Percentiles rank a stretch among this genome's conserved stretches.
Conservation (phyloP, 2,113 vertebrate genomes). For the Beaufortia kweichowensis region DNA sequence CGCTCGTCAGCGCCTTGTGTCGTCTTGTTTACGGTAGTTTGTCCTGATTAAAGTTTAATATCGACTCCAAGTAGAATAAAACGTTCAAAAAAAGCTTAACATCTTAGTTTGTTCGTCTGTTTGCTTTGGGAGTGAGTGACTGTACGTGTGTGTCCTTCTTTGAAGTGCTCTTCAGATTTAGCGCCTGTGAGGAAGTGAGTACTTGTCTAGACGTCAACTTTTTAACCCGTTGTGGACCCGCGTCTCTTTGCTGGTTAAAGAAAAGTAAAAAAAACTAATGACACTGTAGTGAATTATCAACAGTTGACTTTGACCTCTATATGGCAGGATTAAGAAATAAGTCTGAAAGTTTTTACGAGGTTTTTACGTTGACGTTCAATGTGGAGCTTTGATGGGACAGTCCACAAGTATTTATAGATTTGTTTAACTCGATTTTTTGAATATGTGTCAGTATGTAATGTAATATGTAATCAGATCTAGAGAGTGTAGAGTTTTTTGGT, state of each 20-base stretch:
- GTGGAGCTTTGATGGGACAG: too few relatives aligned
- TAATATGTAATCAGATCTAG: too few relatives aligned
- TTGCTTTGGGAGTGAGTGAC: constrained; percentile 23
- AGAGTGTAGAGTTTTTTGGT: too few relatives aligned
- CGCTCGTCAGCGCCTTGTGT: background rate
- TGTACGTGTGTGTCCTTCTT: constrained; percentile 17
- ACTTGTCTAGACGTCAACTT: constrained; percentile 10
- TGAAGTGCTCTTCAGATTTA: constrained; percentile 44
- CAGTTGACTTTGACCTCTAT: too few relatives aligned
- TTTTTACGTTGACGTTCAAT: too few relatives aligned
- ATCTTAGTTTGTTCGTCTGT: constrained; percentile 17
- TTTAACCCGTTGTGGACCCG: constrained; percentile 26
- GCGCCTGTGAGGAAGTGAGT: constrained; percentile 26
- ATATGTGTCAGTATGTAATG: too few relatives aligned
- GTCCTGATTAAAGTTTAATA: constrained; percentile 17
- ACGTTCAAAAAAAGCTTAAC: background rate
- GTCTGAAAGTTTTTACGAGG: too few relatives aligned
- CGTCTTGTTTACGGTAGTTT: constrained; percentile 24
- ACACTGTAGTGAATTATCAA: background rate
- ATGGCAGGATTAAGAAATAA: too few relatives aligned
- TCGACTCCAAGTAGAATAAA: background rate
- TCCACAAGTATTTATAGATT: too few relatives aligned
- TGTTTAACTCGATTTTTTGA: too few relatives aligned
- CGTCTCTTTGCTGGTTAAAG: background rate
- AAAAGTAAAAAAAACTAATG: too few relatives aligned